phyloP scores from a whole-genome alignment of 30 jellyfish, hydroid and myxozoan genomes.

The Turritopsis dohrnii region DNA sequence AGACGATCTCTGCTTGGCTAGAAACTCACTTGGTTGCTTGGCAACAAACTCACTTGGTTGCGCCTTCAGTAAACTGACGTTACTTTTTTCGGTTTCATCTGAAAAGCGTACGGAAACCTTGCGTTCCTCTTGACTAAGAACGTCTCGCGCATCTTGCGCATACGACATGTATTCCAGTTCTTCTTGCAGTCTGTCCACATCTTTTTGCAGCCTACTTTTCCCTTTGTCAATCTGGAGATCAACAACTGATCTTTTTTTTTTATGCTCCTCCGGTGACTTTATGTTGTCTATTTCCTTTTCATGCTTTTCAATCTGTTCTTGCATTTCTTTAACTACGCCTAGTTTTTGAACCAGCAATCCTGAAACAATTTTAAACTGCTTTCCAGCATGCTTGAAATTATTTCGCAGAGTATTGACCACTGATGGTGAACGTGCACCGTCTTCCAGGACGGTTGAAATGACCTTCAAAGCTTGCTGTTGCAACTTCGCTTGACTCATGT shows the following conservation, averaged over 20 bases:
- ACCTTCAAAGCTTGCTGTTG: not conserved
- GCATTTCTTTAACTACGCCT: not conserved
- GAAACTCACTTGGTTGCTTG: not conserved
- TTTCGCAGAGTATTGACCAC: not conserved
- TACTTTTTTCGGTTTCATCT: not conserved
- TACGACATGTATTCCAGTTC: not conserved
- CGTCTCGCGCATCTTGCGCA: not conserved
- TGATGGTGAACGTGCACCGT: not conserved
- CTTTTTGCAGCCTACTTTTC: not conserved
- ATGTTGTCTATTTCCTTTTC: not conserved
- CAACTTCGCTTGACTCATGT: not conserved
- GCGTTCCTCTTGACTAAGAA: not conserved
- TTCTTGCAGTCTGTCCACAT: not conserved
- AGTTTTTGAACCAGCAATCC: not conserved
- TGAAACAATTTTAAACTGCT: conserved; percentile 4
- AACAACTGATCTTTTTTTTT: not conserved
- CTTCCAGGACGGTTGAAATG: not conserved
- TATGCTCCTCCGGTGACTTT: not conserved
- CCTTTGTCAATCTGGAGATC: not conserved
- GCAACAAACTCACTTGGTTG: too few relatives aligned
- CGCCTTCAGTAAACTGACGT: too few relatives aligned
- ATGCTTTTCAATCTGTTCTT: not conserved
- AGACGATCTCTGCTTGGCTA: not conserved
- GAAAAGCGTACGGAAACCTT: not conserved
- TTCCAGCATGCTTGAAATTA: not conserved